Conservation (phyloP, 1,140 invertebrate species). For the Heliconius melpomene region DNA sequence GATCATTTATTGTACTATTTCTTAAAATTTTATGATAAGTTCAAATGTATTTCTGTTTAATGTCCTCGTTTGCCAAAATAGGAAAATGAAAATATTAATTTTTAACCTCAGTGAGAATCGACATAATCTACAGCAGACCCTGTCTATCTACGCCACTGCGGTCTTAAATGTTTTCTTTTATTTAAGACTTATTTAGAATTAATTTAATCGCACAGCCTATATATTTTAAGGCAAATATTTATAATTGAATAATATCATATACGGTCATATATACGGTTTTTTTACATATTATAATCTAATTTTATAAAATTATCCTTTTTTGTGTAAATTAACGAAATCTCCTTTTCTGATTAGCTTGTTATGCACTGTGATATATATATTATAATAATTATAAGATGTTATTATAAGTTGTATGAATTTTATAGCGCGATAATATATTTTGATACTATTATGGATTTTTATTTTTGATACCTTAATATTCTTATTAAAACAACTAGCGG, state of each 20-base stretch:
- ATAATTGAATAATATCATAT: background rate
- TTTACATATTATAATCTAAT: background rate
- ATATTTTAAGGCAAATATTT: background rate
- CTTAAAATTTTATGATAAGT: no score
- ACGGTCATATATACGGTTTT: background rate
- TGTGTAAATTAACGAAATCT: background rate
- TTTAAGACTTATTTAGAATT: slow-evolving; percentile 4
- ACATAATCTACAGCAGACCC: no score
- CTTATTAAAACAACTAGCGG: no score
- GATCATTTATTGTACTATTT: no score
- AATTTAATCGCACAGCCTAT: background rate
- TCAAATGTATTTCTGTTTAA: no score
- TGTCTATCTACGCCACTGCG: no score
- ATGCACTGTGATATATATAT: slow-evolving; percentile 27
- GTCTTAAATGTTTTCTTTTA: background rate
- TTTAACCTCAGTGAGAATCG: no score
- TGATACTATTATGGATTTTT: slow-evolving; percentile 21
- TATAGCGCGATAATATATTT: slow-evolving; percentile 25
- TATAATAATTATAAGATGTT: background rate
- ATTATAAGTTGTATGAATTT: slow-evolving; percentile 21
- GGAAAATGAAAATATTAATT: no score
- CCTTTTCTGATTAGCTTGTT: slow-evolving; percentile 10
- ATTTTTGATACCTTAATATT: background rate
- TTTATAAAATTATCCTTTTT: background rate
- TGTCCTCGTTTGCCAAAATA: no score